These are phyloP conservation scores for Hyposoter dolosus DNA, from an alignment of 2,888 invertebrate genomes.

Conservation along the genomic window DNA sequence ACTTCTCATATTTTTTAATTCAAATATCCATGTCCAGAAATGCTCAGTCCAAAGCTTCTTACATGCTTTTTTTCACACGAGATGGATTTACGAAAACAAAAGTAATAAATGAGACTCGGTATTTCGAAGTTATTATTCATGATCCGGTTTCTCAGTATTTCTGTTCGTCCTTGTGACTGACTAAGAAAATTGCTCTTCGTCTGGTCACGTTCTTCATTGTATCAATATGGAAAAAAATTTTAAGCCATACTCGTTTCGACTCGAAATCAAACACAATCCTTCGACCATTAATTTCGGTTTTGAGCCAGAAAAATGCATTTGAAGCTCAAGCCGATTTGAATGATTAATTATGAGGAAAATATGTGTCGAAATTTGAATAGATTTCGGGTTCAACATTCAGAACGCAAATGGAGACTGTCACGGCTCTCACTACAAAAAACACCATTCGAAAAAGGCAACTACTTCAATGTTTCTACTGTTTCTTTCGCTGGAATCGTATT, in stretches of 20 bases:
- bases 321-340: neutral
- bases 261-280: neutral
- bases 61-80: neutral
- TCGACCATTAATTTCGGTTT: neutral
- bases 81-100: neutral
- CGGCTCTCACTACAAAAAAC: neutral
- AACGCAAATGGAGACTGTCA: neutral
- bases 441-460: neutral
- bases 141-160: slow-evolving; percentile 31
- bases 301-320: neutral
- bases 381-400: neutral
- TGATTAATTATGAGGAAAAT: neutral
- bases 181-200: slow-evolving; percentile 35
- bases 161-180: slow-evolving; percentile 23
- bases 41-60: neutral
- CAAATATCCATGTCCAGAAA: neutral
- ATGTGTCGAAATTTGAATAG: neutral
- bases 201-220: slow-evolving; percentile 37
- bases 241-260: neutral
- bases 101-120: neutral
- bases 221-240: neutral
- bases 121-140: slow-evolving; percentile 9
- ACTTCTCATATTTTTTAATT: neutral
- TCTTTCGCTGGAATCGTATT: neutral
- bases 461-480: neutral